phyloP scores from a whole-genome alignment of 2,888 invertebrate genomes.

The Cataglyphis livida region DNA sequence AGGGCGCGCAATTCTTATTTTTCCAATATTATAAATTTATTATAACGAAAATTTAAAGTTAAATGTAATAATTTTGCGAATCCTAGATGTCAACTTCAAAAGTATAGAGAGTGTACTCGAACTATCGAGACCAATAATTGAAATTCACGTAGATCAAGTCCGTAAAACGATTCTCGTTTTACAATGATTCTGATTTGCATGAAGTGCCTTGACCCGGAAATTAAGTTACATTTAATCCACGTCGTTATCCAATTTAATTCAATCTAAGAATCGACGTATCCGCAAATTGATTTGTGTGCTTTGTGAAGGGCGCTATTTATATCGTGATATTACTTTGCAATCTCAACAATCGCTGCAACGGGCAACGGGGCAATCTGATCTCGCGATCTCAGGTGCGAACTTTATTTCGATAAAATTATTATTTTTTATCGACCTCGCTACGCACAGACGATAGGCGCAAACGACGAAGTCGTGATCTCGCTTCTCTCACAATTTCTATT shows the following conservation, averaged over 20 bases:
- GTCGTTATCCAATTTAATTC: slow-evolving; percentile 17
- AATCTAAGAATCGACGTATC: slow-evolving; percentile 16
- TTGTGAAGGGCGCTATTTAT: not conserved
- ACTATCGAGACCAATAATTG: not conserved
- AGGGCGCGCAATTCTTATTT: not conserved
- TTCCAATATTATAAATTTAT: not conserved
- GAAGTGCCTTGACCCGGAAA: slow-evolving; percentile 11
- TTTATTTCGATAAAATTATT: slow-evolving; percentile 42
- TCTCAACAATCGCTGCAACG: not conserved
- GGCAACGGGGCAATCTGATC: slow-evolving; percentile 10
- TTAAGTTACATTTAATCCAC: slow-evolving; percentile 10
- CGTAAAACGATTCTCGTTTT: not conserved
- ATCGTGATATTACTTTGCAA: slow-evolving; percentile 22
- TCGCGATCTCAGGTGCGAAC: slow-evolving; percentile 9
- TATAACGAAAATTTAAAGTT: not conserved
- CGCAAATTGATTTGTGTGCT: slow-evolving; percentile 5
- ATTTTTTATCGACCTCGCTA: slow-evolving; percentile 10
- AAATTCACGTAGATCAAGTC: not conserved
- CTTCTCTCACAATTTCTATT: slow-evolving; percentile 60
- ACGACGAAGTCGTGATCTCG: slow-evolving; percentile 19
- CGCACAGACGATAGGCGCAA: not conserved
- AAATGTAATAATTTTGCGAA: not conserved
- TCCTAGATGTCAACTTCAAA: not conserved
- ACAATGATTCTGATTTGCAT: not conserved
- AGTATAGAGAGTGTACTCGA: not conserved